Base-by-base conservation (phyloP, 2,113 vertebrate species). In the Glaucidium brasilianum region DNA sequence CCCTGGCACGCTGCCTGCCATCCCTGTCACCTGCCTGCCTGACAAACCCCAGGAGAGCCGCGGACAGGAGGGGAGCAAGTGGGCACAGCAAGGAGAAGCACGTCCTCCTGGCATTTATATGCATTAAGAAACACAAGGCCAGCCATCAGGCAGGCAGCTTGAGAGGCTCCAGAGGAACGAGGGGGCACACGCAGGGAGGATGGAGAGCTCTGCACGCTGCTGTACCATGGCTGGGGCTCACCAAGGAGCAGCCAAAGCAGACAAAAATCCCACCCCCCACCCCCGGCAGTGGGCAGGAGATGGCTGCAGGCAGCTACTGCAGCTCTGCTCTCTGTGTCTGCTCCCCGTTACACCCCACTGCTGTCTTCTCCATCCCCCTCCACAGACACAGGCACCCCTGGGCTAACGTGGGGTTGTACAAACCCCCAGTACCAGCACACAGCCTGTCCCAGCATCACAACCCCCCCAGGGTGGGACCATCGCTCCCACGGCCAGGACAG, bases 251-350 rank as follows among this genome's bases (percentile, higher is more conserved):
- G 26, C 30, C 30, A 56, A 58, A 74, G 86, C 34, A 78, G 79
- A 2, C 78, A 55, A 88, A 83, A 16, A 20, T 18, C 32, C 71
- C 62, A n/a, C n/a, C n/a, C n/a, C n/a, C n/a, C n/a, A n/a, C n/a
- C n/a, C n/a, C 16, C 0, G 0, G 27, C 52, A 66, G 27, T 0
- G 6, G 39, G 50, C 59, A 69, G 37, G 63, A 88, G 58, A 66
- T 16, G 35, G 76, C 17, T 2, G 0, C 72, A 30, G 58, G 25
- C 6, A 69, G 22, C 6, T 2, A 8, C 7, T 0, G 4, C 50
- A 66, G 55, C 27, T 68, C 72, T 83, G 80, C 62, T 43, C 41
- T 41, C 55, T 2, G 0, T 2, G 2, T 14, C 43, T 30, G 16
- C 27, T 47, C 59, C 47, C 6, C 0, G 0, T 29, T 37, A 43